These are phyloP conservation scores for Papilio demoleus DNA, from an alignment of 2,888 invertebrate genomes.

Conservation along the genomic window DNA sequence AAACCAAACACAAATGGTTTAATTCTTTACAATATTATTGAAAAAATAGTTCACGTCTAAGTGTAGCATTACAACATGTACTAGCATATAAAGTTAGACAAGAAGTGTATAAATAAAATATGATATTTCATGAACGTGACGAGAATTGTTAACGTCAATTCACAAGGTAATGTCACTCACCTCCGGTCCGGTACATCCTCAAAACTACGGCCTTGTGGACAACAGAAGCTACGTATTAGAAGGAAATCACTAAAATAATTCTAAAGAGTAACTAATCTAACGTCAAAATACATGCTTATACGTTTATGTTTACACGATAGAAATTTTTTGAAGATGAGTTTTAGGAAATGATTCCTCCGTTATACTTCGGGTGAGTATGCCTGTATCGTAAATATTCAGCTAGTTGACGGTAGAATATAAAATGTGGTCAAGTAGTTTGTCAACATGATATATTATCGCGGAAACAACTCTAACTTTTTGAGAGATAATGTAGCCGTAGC, in stretches of 20 bases:
- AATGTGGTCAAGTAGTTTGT: too few species aligned
- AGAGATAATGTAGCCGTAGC: too few species aligned
- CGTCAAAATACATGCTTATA: not conserved
- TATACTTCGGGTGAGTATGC: too few species aligned
- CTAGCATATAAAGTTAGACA: not conserved
- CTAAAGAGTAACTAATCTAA: not conserved
- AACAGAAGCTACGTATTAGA: slow-evolving; percentile 5
- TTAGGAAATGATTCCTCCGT: not conserved
- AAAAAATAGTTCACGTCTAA: not conserved
- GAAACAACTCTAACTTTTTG: too few species aligned
- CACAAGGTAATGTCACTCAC: slow-evolving; percentile 30
- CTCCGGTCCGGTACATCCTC: slow-evolving; percentile 33
- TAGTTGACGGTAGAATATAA: too few species aligned
- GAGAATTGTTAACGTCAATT: slow-evolving; percentile 2
- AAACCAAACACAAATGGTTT: too few species aligned
- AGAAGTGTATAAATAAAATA: not conserved
- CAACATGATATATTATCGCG: too few species aligned
- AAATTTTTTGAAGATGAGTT: not conserved
- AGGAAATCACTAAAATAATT: not conserved
- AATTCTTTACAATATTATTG: too few species aligned
- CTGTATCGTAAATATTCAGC: too few species aligned
- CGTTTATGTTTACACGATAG: not conserved
- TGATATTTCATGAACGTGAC: slow-evolving; percentile 26
- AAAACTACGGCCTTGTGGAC: slow-evolving; percentile 22
- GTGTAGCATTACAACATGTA: too few species aligned